Base-by-base conservation (phyloP, 2,888 invertebrate species). In the Tuta absoluta region DNA sequence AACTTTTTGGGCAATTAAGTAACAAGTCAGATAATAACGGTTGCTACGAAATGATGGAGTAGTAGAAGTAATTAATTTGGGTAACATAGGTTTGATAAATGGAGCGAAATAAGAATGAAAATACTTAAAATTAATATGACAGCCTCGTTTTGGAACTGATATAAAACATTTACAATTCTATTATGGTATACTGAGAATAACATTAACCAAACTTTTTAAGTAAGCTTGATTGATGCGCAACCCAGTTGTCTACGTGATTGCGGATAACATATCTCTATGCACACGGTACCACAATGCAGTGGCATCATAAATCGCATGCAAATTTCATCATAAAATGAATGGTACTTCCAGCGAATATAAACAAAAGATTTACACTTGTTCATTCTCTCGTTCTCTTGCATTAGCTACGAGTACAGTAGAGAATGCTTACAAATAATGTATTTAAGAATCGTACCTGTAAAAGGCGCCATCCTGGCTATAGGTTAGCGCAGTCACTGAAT, bases 391-490 rank as follows among this genome's bases (percentile, higher is more conserved):
- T 10, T 17, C 33, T 56, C 28, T 19, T 33, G 56, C 56, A 24
- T 56, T 28, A 17, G 8, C 28, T 12, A 24, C 33, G n/a, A 56
- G 24, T 10, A 56, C 33, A 33, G 62, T 63, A 51, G 11, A 62
- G 49, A 33, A 61, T 19, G 17, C 8, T 14, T 33, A 33, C 41
- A 62, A 49, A 62, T 63, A 67, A 66, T 63, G 41, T 64, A 71
- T 72, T 72, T 67, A 69, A 68, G 75, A 80, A 79, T 80, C 82
- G 78, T 86, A 91, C 91, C 91, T 89, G 84, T 80, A 79, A 78
- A 79, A 78, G 82, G 80, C 89, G 89, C 91, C 91, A 91, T 91
- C 88, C 88, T 89, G 86, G 79, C 84, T 79, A 80, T 79, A 79
- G 83, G 77, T 81, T 76, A 85, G 82, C 86, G 84, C 82, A 84